phyloP scores from a whole-genome alignment of 2,113 vertebrate species.

The Gavia stellata region DNA sequence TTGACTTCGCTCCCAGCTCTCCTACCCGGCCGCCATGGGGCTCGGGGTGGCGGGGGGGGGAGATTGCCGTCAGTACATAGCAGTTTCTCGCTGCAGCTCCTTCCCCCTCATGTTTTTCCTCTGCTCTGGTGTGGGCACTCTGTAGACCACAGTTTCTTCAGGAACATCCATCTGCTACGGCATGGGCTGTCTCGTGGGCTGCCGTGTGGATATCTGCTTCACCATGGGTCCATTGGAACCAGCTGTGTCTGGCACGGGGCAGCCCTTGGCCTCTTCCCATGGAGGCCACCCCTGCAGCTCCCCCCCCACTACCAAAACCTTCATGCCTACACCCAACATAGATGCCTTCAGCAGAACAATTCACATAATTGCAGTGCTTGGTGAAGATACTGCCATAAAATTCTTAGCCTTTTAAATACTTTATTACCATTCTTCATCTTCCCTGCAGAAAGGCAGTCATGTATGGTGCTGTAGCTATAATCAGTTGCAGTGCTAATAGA shows the following conservation, averaged over 20 bases:
- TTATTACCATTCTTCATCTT: neutral
- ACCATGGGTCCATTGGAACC: neutral
- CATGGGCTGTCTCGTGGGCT: neutral
- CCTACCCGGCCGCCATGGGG: rapidly evolving
- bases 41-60: too few relatives aligned
- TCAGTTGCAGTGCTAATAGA: neutral
- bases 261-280: neutral
- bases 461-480: neutral
- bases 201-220: neutral
- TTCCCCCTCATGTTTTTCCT: neutral
- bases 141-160: neutral
- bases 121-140: neutral
- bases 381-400: neutral
- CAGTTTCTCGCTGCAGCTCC: neutral
- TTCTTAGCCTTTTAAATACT: neutral
- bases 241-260: neutral
- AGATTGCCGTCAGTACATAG: neutral
- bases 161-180: neutral
- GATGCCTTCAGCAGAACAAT: neutral
- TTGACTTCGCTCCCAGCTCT: neutral
- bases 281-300: neutral
- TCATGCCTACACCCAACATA: neutral
- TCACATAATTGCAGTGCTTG: rapidly evolving
- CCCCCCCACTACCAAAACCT: neutral
- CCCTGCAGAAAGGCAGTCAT: neutral